phyloP scores from a whole-genome alignment of 2,888 invertebrate species.

The Eupithecia dodoneata region DNA sequence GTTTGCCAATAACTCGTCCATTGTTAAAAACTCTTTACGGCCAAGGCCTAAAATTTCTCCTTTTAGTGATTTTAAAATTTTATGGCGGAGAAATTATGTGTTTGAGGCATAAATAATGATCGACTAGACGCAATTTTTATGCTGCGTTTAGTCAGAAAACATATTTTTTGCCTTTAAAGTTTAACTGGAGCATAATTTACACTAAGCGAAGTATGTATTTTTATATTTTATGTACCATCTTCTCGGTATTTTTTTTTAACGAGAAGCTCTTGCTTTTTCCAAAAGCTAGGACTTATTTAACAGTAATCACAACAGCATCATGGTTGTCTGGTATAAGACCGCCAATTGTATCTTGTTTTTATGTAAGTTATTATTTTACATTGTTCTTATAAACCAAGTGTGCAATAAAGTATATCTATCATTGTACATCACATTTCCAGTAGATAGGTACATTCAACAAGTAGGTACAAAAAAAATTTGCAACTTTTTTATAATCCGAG shows the following conservation, averaged over 20 bases:
- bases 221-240: neutral
- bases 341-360: no score
- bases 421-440: neutral
- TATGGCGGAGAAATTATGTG: conserved; percentile 44
- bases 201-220: neutral
- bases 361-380: no score
- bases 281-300: neutral
- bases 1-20: conserved; percentile 69
- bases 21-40: conserved; percentile 71
- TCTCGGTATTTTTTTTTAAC: neutral
- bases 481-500: neutral
- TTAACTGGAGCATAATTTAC: neutral
- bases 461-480: neutral
- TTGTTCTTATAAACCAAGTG: no score
- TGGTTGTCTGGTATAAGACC: no score
- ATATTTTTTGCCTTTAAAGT: neutral
- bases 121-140: conserved; percentile 20
- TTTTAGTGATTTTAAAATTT: conserved; percentile 36
- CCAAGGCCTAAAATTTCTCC: conserved; percentile 54
- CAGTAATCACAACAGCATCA: no score
- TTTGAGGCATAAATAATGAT: conserved; percentile 36
- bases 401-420: no score
- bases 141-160: conserved; percentile 12
- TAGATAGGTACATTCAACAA: neutral
- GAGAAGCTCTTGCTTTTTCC: neutral